Conservation (phyloP, 1,140 invertebrate genomes). For the Agrilus planipennis region DNA sequence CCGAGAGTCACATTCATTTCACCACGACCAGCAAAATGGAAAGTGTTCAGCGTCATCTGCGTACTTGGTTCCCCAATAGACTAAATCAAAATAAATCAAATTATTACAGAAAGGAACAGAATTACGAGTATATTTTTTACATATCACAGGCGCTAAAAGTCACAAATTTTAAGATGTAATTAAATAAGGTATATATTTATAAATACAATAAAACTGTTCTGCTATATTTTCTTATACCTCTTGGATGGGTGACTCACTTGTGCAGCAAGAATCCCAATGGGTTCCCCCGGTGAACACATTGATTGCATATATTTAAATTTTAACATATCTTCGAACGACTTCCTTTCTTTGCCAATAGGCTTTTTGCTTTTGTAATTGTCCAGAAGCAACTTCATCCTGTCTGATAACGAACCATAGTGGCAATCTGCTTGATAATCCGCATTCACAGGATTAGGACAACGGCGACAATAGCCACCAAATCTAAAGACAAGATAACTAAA, state of each 20-base stretch:
- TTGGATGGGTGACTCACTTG: constrained; percentile 33
- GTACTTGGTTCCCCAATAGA: constrained; percentile 98
- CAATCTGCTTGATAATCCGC: constrained; percentile 56
- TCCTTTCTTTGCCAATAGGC: constrained; percentile 32
- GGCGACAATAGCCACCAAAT: constrained; percentile 33
- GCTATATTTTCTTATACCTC: neutral
- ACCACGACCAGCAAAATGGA: constrained; percentile 98
- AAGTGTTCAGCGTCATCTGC: constrained; percentile 99
- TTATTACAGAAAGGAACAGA: neutral
- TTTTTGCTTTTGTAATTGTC: constrained; percentile 43
- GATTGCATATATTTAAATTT: constrained; percentile 65
- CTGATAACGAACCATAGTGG: constrained; percentile 71
- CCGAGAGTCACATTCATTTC: constrained; percentile 99
- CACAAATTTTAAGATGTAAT: too few species aligned
- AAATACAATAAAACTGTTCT: too few species aligned
- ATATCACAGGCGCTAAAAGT: too few species aligned
- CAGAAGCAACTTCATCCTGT: constrained; percentile 61
- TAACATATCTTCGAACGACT: constrained; percentile 56
- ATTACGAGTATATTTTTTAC: too few species aligned
- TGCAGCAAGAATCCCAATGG: constrained; percentile 90
- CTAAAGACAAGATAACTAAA: constrained; percentile 9
- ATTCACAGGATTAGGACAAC: constrained; percentile 63
- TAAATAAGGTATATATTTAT: too few species aligned
- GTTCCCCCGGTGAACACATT: constrained; percentile 81
- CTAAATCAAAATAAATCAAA: constrained; percentile 29